Evolutionary conservation across 1,140 invertebrate species (phyloP), one percentile per base, ranked within the genome.

Genomic region (Nomia melanderi): DNA sequence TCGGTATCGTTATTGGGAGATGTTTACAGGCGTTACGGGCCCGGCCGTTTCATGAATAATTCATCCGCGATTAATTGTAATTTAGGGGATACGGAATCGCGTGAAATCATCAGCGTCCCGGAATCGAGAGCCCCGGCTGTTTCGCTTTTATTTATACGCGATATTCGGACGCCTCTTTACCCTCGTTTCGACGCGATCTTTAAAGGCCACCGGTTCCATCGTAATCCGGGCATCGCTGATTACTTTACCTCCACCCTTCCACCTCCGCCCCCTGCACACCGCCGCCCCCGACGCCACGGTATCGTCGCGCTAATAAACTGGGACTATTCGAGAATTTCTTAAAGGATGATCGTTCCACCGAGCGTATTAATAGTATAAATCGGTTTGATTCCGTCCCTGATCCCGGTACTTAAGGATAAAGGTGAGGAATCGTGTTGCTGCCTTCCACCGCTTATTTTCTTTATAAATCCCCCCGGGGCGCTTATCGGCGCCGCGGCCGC

Each of bases 11-110:
- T 79, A 79, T 69, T 76, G 59, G 47, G 78, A 64, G 73, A 66
- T 83, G 75, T 53, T 82, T 75, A 65, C 39, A 50, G 71, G 63
- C 27, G 39, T 82, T 53, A 54, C 75, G 59, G 64, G 47, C 47
- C 33, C 25, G 41, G 60, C 27, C 6, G 36, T 75, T 75, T 75
- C 75, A 79, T 82, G 59, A 83, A 82, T 83, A 82, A 83, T 78
- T 78, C 53, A 82, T 41, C 25, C 56, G n/a, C 50, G 63, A 50
- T 81, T 82, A 36, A 60, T 53, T 69, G 44, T 63, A 73, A 72
- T 72, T 67, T 71, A 77, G 59, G 20, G n/a, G 33, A 54, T n/a
- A 25, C 41, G 54, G 25, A 50, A 25, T 62, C 39, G 33, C 60
- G 72, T 8, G 36, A 62, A 70, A 66, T 47, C 36, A 39, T 25